phyloP scores from a whole-genome alignment of 2,888 invertebrate genomes.

The Tipula vernalis region DNA sequence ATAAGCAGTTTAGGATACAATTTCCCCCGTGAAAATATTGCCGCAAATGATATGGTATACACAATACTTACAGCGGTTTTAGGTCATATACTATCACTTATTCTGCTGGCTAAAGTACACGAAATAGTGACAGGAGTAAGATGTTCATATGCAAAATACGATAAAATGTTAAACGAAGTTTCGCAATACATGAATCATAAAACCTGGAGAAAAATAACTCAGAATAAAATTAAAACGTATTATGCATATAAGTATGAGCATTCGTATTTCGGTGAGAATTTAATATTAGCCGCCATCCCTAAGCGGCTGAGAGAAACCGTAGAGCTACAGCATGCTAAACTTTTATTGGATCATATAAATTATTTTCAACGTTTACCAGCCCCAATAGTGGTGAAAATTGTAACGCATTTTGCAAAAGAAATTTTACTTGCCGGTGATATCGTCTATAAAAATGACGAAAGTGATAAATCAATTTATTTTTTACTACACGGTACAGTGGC shows the following conservation, averaged over 20 bases:
- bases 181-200: background rate
- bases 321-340: background rate
- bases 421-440: background rate
- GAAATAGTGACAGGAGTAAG: background rate
- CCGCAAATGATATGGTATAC: background rate
- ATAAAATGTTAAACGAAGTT: background rate
- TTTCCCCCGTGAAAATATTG: background rate
- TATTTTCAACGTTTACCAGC: background rate
- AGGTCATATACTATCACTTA: background rate
- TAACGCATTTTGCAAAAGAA: background rate
- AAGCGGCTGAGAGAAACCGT: background rate
- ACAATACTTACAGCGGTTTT: background rate
- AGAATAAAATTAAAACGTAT: background rate
- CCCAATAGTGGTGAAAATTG: background rate
- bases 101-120: background rate
- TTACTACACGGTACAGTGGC: background rate
- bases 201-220: background rate
- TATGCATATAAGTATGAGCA: background rate
- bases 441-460: background rate
- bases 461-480: background rate
- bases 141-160: background rate
- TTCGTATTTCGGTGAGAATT: background rate
- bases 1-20: background rate
- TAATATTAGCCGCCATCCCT: background rate
- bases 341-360: background rate